Evolutionary conservation across 2,113 vertebrate genomes (phyloP).

Genomic region (Tonatia bakeri): DNA sequence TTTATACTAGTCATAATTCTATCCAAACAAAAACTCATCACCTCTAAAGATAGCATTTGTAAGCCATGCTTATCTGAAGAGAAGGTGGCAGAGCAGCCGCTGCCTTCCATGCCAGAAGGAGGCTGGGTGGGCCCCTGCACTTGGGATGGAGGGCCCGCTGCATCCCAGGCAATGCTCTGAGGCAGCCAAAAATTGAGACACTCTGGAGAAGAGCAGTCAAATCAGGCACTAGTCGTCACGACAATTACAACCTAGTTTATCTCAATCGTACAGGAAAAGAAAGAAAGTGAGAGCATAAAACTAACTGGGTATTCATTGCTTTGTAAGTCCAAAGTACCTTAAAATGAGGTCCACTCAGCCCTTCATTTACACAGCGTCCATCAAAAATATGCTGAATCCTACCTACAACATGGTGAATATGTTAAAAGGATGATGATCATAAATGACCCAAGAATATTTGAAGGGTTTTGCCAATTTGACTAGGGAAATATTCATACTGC

Average conservation of each 20-base stretch:
- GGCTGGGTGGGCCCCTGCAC: slow-evolving; percentile 65
- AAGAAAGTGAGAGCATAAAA: neutral
- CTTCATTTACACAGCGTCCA: neutral
- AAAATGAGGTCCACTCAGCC: neutral
- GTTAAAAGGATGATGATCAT: neutral
- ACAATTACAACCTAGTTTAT: slow-evolving; percentile 17
- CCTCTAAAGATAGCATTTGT: slow-evolving; percentile 76
- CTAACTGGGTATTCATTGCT: neutral
- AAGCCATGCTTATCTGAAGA: slow-evolving; percentile 73
- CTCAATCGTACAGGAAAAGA: neutral
- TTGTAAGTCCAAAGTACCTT: neutral
- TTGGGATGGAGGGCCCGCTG: slow-evolving; percentile 41
- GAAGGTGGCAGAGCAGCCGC: slow-evolving; percentile 64
- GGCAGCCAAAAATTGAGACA: slow-evolving; percentile 43
- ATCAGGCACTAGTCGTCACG: neutral
- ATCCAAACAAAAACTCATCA: slow-evolving; percentile 79
- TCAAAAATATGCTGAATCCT: neutral
- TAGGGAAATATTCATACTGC: neutral
- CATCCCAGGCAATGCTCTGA: slow-evolving; percentile 36
- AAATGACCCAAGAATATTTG: neutral
- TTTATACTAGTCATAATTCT: slow-evolving; percentile 77
- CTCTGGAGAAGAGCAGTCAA: slow-evolving; percentile 45
- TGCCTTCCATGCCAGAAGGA: slow-evolving; percentile 71
- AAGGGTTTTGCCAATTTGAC: neutral
- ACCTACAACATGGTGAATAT: neutral